Conservation (phyloP, 2,797 vertebrate species). For the Vipera latastei region DNA sequence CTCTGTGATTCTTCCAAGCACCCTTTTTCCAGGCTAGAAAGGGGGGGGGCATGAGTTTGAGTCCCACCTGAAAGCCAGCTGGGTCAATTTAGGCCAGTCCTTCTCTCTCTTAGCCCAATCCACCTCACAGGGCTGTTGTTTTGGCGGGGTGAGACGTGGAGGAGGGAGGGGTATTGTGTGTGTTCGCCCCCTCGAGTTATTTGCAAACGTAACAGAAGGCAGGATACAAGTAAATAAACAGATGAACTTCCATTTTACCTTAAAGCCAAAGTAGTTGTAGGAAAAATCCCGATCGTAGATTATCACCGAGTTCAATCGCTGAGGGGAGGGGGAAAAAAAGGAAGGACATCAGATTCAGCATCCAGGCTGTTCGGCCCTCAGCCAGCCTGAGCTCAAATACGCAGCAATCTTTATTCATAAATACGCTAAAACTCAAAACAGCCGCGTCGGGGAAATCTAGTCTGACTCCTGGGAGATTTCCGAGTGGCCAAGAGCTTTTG, state of each 20-base stretch:
- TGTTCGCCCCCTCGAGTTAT: background rate
- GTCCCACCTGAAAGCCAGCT: background rate
- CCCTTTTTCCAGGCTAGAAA: background rate
- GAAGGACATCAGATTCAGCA: slow-evolving; percentile 4
- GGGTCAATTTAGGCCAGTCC: background rate
- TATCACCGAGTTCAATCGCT: slow-evolving; percentile 95
- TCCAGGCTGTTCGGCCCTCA: background rate
- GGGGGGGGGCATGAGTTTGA: background rate
- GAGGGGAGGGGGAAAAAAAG: background rate
- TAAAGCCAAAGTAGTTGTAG: slow-evolving; percentile 98
- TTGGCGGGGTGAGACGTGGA: too few species aligned
- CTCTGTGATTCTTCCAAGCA: background rate
- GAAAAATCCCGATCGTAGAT: slow-evolving; percentile 96
- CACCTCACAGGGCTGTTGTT: background rate
- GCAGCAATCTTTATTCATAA: rapidly evolving
- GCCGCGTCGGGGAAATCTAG: background rate
- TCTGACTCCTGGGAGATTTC: background rate
- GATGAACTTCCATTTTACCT: slow-evolving; percentile 72
- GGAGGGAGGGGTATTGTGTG: background rate
- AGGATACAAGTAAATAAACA: background rate
- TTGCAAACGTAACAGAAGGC: background rate
- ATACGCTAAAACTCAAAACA: background rate
- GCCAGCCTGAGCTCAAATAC: background rate
- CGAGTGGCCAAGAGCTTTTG: background rate
- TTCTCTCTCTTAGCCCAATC: background rate